Evolutionary conservation across 1,140 invertebrate genomes (phyloP), one percentile per base, ranked within the genome.

Genomic region (Delia radicum): DNA sequence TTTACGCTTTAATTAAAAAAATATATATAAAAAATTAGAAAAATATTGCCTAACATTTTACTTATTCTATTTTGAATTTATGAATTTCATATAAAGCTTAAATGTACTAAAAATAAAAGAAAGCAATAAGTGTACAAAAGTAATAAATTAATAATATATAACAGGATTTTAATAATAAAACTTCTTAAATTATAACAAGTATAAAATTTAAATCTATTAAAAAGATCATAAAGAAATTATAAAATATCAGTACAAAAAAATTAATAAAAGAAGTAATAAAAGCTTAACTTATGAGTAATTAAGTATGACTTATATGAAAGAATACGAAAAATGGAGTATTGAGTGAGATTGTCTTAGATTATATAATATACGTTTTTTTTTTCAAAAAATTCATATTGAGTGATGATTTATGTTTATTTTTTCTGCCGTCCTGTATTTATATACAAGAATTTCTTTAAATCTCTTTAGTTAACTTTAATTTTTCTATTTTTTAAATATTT

Each of bases 61-160:
- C 48, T 55, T 55, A 55, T 21, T 55, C n/a, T 55, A 3, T 21
- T 55, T 55, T 21, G n/a, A 21, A n/a, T n/a, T 8, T 55, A 55
- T 55, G 8, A 24, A 21, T 18, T 18, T 5, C n/a, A 55, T 48
- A 48, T 48, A 48, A 21, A 55, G n/a, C n/a, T n/a, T n/a, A n/a
- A n/a, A n/a, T n/a, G n/a, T n/a, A n/a, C n/a, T n/a, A n/a, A n/a
- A n/a, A n/a, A n/a, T 48, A 48, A 48, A 13, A 48, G 33, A 37
- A 55, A 74, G 42, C 73, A 74, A 74, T 74, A 74, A 12, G 48
- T 74, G 42, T 74, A 61, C 55, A 42, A 73, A 73, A 8, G n/a
- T n/a, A n/a, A n/a, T n/a, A 48, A 48, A 12, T 0, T 48, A 73
- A 18, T 28, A 73, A 12, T 28, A 6, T 26, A 73, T 46, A n/a